Conservation (phyloP, 2,113 vertebrate species). For the Oriolus oriolus region DNA sequence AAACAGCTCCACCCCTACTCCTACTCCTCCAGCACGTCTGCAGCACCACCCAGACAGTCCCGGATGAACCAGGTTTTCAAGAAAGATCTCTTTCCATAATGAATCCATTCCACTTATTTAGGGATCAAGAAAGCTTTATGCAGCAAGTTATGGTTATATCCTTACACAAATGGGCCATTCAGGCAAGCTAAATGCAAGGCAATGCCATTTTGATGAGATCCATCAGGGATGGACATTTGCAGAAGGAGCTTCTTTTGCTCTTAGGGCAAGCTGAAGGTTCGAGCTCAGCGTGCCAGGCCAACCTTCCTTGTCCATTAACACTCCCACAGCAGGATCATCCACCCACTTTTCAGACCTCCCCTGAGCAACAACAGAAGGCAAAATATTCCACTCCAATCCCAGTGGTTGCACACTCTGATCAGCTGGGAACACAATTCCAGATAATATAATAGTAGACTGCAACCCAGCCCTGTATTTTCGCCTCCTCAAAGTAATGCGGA, state of each 20-base stretch:
- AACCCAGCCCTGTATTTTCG: background rate
- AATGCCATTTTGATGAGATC: background rate
- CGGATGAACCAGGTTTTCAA: constrained; percentile 33
- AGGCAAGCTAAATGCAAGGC: background rate
- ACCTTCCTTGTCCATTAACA: background rate
- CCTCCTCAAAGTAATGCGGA: background rate
- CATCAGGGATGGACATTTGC: background rate
- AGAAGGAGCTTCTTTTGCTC: background rate
- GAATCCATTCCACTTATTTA: background rate
- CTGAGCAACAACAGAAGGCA: background rate
- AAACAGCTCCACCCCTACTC: background rate
- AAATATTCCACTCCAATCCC: background rate
- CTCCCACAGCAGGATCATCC: background rate
- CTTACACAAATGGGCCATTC: background rate
- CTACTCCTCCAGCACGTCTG: background rate
- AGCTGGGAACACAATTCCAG: background rate
- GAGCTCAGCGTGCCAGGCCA: rapidly evolving
- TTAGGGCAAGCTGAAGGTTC: background rate
- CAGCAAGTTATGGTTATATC: background rate
- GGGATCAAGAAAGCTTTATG: background rate
- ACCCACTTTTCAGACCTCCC: background rate
- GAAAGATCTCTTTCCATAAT: constrained; percentile 14
- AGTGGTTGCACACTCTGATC: background rate
- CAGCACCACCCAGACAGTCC: background rate
- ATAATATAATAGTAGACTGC: background rate